Conservation (phyloP, 1,140 invertebrate species). For the Zaprionus taronus region DNA sequence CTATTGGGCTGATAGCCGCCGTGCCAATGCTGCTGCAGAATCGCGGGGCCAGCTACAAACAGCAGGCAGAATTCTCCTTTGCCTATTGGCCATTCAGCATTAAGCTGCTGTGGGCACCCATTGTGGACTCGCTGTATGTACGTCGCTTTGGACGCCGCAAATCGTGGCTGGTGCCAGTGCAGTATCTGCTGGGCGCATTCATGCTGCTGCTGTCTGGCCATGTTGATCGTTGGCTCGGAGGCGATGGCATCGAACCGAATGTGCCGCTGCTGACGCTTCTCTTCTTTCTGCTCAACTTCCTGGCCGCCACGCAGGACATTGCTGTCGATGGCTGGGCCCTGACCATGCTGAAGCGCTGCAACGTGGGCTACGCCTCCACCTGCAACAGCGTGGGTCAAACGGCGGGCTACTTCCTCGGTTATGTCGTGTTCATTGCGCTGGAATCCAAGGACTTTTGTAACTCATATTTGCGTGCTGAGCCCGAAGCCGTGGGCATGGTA, state of each 20-base stretch:
- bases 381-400: constrained; percentile 99
- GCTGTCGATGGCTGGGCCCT: constrained; percentile 99
- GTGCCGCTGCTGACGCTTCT: constrained; percentile 92
- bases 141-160: constrained; percentile 95
- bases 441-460: constrained; percentile 99
- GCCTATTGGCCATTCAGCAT: constrained; percentile 99
- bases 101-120: constrained; percentile 98
- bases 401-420: constrained; percentile 98
- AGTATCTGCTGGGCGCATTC: constrained; percentile 93
- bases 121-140: constrained; percentile 97
- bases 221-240: constrained; percentile 91
- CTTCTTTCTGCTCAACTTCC: constrained; percentile 97
- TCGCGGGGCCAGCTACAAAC: constrained; percentile 94
- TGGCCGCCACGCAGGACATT: constrained; percentile 99
- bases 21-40: constrained; percentile 98
- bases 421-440: constrained; percentile 98
- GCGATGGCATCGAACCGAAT: constrained; percentile 88
- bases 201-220: constrained; percentile 93
- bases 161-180: constrained; percentile 97
- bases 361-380: constrained; percentile 99
- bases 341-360: constrained; percentile 98
- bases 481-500: constrained; percentile 90
- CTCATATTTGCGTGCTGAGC: constrained; percentile 92
- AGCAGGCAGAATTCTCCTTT: constrained; percentile 99
- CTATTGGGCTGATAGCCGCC: constrained; percentile 95